Evolutionary conservation across 2,113 vertebrate genomes (phyloP).

Genomic region (Chionodraco myersi): DNA sequence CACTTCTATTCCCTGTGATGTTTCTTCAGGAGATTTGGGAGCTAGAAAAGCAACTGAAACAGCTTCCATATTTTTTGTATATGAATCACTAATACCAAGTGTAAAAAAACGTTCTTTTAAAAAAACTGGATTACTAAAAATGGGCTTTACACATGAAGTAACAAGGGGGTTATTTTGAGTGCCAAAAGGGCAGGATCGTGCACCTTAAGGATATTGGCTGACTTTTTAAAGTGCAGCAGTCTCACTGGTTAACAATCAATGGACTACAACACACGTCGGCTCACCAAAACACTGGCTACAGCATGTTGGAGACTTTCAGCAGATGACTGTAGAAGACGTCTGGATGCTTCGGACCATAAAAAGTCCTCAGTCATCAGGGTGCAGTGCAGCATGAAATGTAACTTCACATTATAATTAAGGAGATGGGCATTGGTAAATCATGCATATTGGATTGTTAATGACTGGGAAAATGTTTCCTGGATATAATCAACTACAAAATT

Average conservation of each 20-base stretch:
- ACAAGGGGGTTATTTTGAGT: background rate
- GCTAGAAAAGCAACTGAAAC: background rate
- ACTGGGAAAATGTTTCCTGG: background rate
- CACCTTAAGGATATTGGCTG: background rate
- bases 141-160: background rate
- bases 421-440: background rate
- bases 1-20: background rate
- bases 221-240: background rate
- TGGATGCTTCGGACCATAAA: background rate
- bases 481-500: background rate
- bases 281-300: background rate
- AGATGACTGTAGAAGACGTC: background rate
- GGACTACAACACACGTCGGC: background rate
- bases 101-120: background rate
- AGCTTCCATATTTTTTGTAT: background rate
- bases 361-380: background rate
- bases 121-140: background rate
- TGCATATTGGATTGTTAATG: constrained; percentile 1
- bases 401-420: constrained; percentile 1
- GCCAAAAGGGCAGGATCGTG: background rate
- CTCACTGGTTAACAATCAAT: background rate
- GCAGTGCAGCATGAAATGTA: background rate
- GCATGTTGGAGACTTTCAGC: background rate
- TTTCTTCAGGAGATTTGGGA: background rate
- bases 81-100: background rate